A percentile compares a stretch with the other conserved stretches of the same genome.
Evolutionary conservation across 2,797 vertebrate genomes (phyloP).

Genomic region (Pseudomugil gertrudae): DNA sequence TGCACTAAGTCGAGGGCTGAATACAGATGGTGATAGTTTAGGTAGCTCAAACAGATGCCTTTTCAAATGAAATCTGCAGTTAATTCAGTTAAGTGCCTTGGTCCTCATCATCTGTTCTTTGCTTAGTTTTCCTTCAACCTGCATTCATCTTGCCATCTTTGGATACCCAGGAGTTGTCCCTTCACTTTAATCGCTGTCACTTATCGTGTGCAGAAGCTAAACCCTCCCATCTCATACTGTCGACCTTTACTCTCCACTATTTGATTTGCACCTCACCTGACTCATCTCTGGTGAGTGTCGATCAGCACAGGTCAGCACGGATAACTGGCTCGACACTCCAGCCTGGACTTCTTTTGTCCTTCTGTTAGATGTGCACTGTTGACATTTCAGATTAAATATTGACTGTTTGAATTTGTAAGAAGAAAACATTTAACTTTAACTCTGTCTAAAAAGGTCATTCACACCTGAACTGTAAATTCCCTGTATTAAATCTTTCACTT

Average conservation of each 20-base stretch:
- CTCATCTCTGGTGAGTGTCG: conserved; percentile 63
- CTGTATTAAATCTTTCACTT: background rate
- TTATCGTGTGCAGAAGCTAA: conserved; percentile 58
- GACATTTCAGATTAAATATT: background rate
- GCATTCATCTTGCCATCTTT: conserved; percentile 50
- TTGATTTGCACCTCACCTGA: conserved; percentile 70
- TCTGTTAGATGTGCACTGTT: background rate
- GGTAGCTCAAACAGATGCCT: background rate
- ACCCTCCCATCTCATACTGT: conserved; percentile 54
- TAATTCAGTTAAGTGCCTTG: conserved; percentile 41
- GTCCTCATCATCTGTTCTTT: conserved; percentile 36
- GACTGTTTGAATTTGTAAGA: background rate
- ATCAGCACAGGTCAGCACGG: conserved; percentile 43
- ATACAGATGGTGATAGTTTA: conserved; percentile 55
- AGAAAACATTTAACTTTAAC: background rate
- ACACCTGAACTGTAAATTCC: background rate
- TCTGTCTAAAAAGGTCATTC: background rate
- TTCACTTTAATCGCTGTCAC: conserved; percentile 66
- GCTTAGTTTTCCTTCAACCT: conserved; percentile 43
- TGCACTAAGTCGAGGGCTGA: conserved; percentile 34
- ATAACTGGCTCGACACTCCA: conserved; percentile 2
- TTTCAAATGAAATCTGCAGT: conserved; percentile 38
- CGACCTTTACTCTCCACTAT: conserved; percentile 65
- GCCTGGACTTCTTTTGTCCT: conserved; percentile 23
- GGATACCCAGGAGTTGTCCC: conserved; percentile 34